Evolutionary conservation across 2,888 invertebrate genomes (phyloP).

Genomic region (Sinodicranocentrus sp.): DNA sequence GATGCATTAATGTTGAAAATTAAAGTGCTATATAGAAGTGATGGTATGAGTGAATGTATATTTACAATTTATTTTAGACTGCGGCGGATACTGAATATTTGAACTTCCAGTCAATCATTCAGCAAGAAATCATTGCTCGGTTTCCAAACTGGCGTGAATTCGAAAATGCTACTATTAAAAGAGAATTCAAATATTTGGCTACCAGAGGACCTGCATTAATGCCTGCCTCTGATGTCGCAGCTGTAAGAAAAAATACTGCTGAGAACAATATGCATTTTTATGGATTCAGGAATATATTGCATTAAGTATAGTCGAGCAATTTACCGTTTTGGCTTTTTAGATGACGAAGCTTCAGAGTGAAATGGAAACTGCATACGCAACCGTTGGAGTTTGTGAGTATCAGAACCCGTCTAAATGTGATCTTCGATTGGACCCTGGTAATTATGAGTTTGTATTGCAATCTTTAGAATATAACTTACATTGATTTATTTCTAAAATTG

Average conservation of each 20-base stretch:
- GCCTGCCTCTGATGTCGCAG: slow-evolving; percentile 61
- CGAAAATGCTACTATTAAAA: slow-evolving; percentile 52
- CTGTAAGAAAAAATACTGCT: no score
- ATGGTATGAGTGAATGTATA: no score
- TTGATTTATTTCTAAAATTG: neutral
- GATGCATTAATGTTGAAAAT: no score
- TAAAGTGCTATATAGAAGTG: no score
- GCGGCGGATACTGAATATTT: slow-evolving; percentile 65
- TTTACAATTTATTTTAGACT: slow-evolving; percentile 64
- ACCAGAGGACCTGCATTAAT: slow-evolving; percentile 74
- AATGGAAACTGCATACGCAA: slow-evolving; percentile 78
- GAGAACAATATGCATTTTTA: no score
- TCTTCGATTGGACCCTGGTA: slow-evolving; percentile 77
- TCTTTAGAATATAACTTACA: neutral
- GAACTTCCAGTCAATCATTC: slow-evolving; percentile 69
- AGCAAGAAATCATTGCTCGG: slow-evolving; percentile 69
- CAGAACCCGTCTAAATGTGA: slow-evolving; percentile 71
- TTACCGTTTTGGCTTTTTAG: slow-evolving; percentile 60
- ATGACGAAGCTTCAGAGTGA: slow-evolving; percentile 76
- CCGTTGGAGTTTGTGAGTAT: slow-evolving; percentile 77
- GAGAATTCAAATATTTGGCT: slow-evolving; percentile 73
- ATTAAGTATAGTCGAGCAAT: no score
- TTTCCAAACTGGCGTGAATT: slow-evolving; percentile 72
- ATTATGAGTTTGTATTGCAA: neutral
- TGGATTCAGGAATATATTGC: no score